These are phyloP conservation scores for Argopecten irradians DNA, from an alignment of 1,140 invertebrate genomes.

Conservation along the genomic window DNA sequence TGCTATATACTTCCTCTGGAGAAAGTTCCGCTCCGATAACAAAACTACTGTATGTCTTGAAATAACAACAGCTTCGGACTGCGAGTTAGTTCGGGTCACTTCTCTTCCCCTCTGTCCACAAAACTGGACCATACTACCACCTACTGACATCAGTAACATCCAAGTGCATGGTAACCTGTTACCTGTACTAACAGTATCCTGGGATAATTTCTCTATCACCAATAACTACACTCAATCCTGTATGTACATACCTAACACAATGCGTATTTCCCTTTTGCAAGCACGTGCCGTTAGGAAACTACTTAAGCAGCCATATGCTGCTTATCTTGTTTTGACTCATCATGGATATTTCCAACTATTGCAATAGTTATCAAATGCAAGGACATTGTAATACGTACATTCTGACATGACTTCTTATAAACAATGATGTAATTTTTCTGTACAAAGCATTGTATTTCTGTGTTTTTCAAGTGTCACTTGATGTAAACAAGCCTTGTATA, in stretches of 20 bases:
- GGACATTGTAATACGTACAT: no score
- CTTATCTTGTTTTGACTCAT: not conserved
- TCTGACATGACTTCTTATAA: no score
- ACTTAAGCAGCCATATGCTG: not conserved
- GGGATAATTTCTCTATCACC: not conserved
- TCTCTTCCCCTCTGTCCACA: slow-evolving; percentile 28
- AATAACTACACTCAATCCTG: not conserved
- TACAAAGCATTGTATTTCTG: no score
- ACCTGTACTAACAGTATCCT: not conserved
- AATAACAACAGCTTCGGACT: not conserved
- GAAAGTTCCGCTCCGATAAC: not conserved
- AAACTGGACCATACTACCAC: slow-evolving; percentile 5
- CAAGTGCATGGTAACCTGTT: not conserved
- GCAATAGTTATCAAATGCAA: no score
- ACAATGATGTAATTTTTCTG: no score
- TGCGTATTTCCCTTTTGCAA: not conserved
- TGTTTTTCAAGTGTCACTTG: no score
- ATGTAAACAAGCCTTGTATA: no score
- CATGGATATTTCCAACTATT: not conserved
- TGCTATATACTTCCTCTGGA: not conserved
- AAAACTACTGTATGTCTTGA: not conserved
- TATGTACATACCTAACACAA: not conserved
- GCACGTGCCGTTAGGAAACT: not conserved
- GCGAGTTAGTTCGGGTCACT: not conserved
- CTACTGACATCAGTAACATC: not conserved